Evolutionary conservation across 2,113 vertebrate genomes (phyloP).

Genomic region (Macquaria australasica): DNA sequence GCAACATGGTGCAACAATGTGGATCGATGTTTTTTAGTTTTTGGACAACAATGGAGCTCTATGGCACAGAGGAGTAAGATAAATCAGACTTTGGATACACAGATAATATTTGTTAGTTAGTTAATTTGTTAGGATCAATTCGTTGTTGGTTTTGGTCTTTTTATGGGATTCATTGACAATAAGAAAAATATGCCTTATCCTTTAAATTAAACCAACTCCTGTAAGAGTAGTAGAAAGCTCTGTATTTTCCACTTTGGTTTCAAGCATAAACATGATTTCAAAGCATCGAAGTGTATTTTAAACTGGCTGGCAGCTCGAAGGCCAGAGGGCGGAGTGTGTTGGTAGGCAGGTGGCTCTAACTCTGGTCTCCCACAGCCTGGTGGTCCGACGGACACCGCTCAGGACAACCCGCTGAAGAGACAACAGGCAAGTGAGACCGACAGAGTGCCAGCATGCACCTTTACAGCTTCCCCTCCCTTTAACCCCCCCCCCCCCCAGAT

Average conservation of each 20-base stretch:
- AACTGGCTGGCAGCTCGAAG: neutral
- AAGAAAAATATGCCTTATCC: neutral
- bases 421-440: slow-evolving; percentile 85
- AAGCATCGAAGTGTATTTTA: neutral
- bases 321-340: slow-evolving; percentile 57
- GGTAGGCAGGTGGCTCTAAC: slow-evolving; percentile 79
- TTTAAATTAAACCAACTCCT: neutral
- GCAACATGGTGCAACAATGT: too few species aligned
- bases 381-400: slow-evolving; percentile 82
- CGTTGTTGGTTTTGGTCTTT: neutral
- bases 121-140: neutral
- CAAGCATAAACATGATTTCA: neutral
- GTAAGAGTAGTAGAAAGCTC: neutral
- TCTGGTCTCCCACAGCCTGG: slow-evolving; percentile 84
- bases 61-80: neutral
- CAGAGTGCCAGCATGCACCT: slow-evolving; percentile 80
- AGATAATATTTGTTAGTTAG: neutral
- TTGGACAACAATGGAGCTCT: neutral
- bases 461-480: slow-evolving; percentile 45
- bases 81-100: neutral
- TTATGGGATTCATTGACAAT: neutral
- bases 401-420: slow-evolving; percentile 85
- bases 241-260: slow-evolving; percentile 7
- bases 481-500: slow-evolving; percentile 33
- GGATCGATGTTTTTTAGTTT: neutral